Evolutionary conservation across 2,113 vertebrate species (phyloP), one percentile per base, ranked within the genome.

Genomic region (Panthera uncia): DNA sequence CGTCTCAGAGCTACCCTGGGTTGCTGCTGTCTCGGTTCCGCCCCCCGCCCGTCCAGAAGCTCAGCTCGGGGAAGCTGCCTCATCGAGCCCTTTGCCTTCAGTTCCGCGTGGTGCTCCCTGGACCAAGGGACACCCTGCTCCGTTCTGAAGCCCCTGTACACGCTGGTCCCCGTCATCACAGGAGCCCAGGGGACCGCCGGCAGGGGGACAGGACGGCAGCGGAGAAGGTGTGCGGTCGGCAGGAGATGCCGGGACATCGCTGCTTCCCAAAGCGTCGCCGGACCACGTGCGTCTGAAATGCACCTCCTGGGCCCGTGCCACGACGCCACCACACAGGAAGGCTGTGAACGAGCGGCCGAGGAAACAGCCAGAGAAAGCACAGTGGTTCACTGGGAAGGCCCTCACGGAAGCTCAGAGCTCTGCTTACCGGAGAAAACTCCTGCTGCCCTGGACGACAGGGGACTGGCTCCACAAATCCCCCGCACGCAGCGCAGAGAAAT

Each of bases 221-320:
- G 25, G 73, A 29, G 73, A 29, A 16, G 41, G 25, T 2, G 41
- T 16, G 25, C 3, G 25, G 73, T 4, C 1, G 41, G 25, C 41
- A 16, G 36, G 69, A 38, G 69, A 13, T 6, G 69, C 41, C 1
- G 41, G 73, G 73, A 76, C 73, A 2, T 8, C 1, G 41, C 73
- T 0, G 7, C 41, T 7, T 31, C 41, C 41, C 27, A 2, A 48
- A 2, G 41, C 6, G 1, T 48, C 41, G 1, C 41, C 3, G 2
- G 27, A 29, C 41, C 25, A 13, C 7, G 27, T 1, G 7, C 14
- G 5, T 29, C 25, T 8, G 41, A 8, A 29, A 29, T 16, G 7
- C 10, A 1, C 25, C 41, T 29, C 7, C 41, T 1, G 25, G 23
- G 73, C 27, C 73, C 27, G 0, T 6, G 6, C 23, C 38, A 4